phyloP scores from a whole-genome alignment of 1,140 invertebrate species.

The Zeugodacus cucurbitae region DNA sequence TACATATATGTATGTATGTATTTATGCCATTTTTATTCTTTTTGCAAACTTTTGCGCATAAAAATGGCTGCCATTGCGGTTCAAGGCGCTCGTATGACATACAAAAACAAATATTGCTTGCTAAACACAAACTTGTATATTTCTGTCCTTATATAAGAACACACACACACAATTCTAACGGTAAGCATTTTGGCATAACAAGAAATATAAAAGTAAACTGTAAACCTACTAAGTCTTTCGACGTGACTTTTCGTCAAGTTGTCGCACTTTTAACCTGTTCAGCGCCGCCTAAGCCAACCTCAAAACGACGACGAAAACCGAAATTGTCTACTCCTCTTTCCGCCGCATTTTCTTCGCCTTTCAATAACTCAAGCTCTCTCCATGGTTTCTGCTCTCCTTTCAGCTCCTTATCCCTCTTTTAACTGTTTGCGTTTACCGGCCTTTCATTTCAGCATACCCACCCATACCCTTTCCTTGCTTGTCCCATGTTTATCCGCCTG shows the following conservation, averaged over 20 bases:
- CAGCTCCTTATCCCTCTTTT: not conserved
- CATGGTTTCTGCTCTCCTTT: too few relatives aligned
- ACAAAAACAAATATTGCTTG: not conserved
- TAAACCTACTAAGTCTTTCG: not conserved
- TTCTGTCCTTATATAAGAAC: not conserved
- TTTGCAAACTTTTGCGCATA: not conserved
- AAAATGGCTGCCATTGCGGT: not conserved
- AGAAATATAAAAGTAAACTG: not conserved
- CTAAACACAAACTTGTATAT: not conserved
- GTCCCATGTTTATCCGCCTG: not conserved
- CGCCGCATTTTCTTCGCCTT: not conserved
- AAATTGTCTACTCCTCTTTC: not conserved
- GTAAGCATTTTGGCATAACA: not conserved
- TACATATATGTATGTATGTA: not conserved
- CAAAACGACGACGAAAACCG: not conserved
- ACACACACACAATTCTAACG: not conserved
- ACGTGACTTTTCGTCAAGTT: conserved; percentile 32
- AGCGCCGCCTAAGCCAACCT: not conserved
- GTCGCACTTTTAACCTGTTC: not conserved
- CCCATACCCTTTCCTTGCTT: not conserved
- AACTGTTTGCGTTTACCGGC: not conserved
- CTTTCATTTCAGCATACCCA: not conserved
- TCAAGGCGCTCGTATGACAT: not conserved
- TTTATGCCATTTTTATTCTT: not conserved
- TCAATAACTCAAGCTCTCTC: not conserved